phyloP scores from a whole-genome alignment of 2,888 invertebrate genomes.

The Zele albiditarsus region DNA sequence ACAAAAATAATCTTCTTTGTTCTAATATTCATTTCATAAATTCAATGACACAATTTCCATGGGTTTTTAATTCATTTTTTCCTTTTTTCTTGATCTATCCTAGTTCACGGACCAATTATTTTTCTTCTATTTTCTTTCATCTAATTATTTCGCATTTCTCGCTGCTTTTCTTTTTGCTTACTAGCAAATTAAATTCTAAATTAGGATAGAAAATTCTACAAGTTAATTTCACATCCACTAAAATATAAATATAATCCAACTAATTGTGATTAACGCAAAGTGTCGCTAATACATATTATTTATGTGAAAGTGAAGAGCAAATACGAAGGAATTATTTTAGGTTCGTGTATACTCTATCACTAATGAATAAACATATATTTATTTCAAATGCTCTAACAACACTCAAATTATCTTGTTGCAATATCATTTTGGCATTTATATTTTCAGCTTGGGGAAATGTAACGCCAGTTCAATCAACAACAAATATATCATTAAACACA shows the following conservation, averaged over 20 bases:
- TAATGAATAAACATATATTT: background rate
- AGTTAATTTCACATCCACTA: background rate
- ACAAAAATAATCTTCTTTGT: background rate
- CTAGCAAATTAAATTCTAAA: background rate
- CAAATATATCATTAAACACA: conserved; percentile 60
- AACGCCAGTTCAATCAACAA: conserved; percentile 61
- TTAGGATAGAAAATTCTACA: background rate
- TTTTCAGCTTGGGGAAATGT: conserved; percentile 67
- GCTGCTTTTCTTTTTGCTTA: conserved; percentile 30
- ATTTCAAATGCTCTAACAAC: background rate
- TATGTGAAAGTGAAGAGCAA: conserved; percentile 20
- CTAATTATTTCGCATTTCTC: conserved; percentile 20
- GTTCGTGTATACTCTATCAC: conserved; percentile 30
- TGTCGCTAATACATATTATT: background rate
- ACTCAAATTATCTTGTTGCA: conserved; percentile 11
- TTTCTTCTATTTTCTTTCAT: too few relatives aligned
- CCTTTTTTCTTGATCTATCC: conserved; percentile 14
- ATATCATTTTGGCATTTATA: conserved; percentile 37
- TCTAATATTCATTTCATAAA: background rate
- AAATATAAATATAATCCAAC: background rate
- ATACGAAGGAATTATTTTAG: conserved; percentile 29
- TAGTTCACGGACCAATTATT: conserved; percentile 16
- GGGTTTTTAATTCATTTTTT: conserved; percentile 2
- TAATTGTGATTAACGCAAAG: conserved; percentile 4
- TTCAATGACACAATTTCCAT: background rate